Conservation (phyloP, 1,140 invertebrate genomes). For the Episyrphus balteatus region DNA sequence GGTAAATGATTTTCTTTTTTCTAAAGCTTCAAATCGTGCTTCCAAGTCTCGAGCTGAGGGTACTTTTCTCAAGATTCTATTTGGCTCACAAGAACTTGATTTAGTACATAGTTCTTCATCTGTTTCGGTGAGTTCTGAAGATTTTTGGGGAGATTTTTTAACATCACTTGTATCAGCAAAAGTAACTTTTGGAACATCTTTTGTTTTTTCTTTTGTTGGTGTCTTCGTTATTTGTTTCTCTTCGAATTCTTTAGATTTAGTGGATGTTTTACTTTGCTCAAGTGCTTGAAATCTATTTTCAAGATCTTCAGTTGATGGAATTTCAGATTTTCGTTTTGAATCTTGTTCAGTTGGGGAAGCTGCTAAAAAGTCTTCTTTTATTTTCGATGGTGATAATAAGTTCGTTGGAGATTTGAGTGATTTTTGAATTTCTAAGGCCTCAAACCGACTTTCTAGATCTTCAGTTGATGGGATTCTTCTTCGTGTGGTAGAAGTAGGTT, state of each 20-base stretch:
- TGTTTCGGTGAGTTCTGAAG: too few relatives aligned
- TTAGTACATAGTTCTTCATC: too few relatives aligned
- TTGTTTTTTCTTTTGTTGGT: too few relatives aligned
- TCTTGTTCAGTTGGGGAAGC: neutral
- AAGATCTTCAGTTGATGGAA: constrained; percentile 29
- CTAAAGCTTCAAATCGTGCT: too few relatives aligned
- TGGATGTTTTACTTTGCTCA: constrained; percentile 14
- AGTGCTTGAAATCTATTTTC: constrained; percentile 27
- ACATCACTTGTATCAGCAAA: too few relatives aligned
- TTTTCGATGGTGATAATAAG: neutral
- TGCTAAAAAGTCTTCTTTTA: neutral
- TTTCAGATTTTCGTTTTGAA: constrained; percentile 19
- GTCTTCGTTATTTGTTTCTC: constrained; percentile 16
- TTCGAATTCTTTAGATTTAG: neutral
- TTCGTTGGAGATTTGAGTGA: constrained; percentile 6
- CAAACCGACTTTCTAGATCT: constrained; percentile 28
- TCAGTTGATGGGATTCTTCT: constrained; percentile 27
- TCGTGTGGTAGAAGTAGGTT: constrained; percentile 16
- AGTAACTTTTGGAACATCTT: too few relatives aligned
- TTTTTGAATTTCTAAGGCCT: constrained; percentile 21
- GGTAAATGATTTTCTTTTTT: too few relatives aligned
- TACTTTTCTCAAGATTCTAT: too few relatives aligned
- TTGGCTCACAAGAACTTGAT: too few relatives aligned
- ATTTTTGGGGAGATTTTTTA: too few relatives aligned
- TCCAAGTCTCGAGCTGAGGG: too few relatives aligned